Percentiles rank a stretch among this genome's conserved stretches.
These are phyloP conservation scores for Cyclopterus lumpus DNA, from an alignment of 2,797 vertebrate species.

Conservation along the genomic window DNA sequence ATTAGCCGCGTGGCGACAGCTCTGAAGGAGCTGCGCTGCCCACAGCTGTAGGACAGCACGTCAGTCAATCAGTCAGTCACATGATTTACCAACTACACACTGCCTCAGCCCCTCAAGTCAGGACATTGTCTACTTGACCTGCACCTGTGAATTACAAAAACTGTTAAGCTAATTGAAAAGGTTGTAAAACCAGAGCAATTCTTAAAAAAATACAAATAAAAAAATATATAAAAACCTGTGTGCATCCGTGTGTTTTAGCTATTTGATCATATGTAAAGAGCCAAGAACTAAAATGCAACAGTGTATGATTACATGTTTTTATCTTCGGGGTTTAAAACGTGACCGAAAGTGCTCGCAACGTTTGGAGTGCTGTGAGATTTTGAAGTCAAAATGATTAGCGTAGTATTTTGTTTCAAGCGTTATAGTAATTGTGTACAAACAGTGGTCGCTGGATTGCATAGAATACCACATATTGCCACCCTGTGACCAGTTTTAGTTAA, in stretches of 20 bases:
- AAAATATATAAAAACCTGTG: too few species aligned
- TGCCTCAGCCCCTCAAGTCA: too few species aligned
- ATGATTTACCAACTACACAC: background rate
- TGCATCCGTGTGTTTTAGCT: background rate
- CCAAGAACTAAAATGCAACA: background rate
- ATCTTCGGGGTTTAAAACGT: background rate
- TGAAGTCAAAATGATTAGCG: background rate
- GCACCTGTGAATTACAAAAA: too few species aligned
- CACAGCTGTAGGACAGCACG: slow-evolving; percentile 31
- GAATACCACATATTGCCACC: background rate
- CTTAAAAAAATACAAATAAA: background rate
- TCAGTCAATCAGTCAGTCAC: background rate
- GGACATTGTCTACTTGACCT: too few species aligned
- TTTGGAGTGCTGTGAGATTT: background rate
- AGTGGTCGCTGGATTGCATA: background rate
- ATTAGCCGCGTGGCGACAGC: slow-evolving; percentile 61
- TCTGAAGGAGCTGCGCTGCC: slow-evolving; percentile 5
- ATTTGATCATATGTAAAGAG: too few species aligned
- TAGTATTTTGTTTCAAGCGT: background rate
- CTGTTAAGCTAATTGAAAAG: background rate
- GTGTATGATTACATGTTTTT: background rate
- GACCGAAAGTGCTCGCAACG: background rate
- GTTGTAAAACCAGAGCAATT: background rate
- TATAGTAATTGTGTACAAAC: background rate
- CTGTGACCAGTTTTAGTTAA: background rate